phyloP scores from a whole-genome alignment of 1,140 invertebrate genomes.

The Neodiprion fabricii region DNA sequence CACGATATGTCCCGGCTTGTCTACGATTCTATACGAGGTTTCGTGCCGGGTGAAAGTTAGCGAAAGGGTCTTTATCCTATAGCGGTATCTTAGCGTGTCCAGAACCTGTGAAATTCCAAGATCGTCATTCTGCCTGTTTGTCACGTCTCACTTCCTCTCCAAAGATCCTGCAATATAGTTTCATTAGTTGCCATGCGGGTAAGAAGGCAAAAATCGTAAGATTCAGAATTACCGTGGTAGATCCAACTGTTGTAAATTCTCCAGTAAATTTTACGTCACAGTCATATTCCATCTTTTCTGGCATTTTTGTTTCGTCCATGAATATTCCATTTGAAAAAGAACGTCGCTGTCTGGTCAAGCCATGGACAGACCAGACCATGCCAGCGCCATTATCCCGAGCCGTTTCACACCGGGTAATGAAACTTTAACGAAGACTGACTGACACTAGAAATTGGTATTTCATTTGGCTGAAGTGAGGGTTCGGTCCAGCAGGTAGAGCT shows the following conservation, averaged over 20 bases:
- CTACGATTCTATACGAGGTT: slow-evolving; percentile 20
- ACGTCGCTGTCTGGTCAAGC: too few species aligned
- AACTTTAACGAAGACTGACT: slow-evolving; percentile 7
- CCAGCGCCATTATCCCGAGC: background rate
- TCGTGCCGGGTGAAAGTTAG: slow-evolving; percentile 34
- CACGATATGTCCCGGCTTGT: too few species aligned
- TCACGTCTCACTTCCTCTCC: background rate
- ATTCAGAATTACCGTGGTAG: too few species aligned
- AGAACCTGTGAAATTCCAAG: slow-evolving; percentile 35
- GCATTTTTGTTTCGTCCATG: background rate
- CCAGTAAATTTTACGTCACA: too few species aligned
- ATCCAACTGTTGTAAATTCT: too few species aligned
- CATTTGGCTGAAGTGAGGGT: background rate
- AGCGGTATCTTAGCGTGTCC: slow-evolving; percentile 32
- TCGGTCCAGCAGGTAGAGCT: too few species aligned
- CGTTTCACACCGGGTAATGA: background rate
- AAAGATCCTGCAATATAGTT: too few species aligned
- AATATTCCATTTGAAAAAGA: background rate
- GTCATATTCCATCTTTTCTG: background rate
- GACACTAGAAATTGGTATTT: slow-evolving; percentile 4
- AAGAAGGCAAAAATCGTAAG: too few species aligned
- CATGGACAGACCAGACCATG: background rate
- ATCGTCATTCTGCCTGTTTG: background rate
- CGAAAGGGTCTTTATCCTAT: background rate
- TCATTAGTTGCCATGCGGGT: too few species aligned